Evolutionary conservation across 2,113 vertebrate species (phyloP).

Genomic region (Hepsetus odoe): DNA sequence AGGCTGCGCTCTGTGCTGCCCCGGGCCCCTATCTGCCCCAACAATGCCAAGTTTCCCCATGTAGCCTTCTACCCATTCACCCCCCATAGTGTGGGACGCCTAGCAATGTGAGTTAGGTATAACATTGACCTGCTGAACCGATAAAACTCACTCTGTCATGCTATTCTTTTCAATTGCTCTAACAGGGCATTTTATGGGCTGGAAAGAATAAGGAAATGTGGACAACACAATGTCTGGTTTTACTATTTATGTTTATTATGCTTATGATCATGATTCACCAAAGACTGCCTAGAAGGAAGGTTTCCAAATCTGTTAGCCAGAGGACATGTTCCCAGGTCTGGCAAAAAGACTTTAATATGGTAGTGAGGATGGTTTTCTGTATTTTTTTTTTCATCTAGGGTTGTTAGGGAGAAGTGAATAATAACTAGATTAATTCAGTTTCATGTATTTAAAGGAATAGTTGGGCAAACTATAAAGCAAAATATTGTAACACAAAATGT

Average conservation of each 20-base stretch:
- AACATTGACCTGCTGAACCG: slow-evolving; percentile 25
- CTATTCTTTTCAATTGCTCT: slow-evolving; percentile 25
- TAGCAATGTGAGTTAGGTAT: slow-evolving; percentile 28
- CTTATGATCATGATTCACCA: slow-evolving; percentile 14
- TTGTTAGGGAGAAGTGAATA: no score
- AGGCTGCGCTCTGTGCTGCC: slow-evolving; percentile 23
- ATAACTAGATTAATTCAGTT: no score
- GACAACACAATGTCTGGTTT: slow-evolving; percentile 39
- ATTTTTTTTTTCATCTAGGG: not conserved
- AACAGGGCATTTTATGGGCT: not conserved
- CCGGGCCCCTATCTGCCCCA: slow-evolving; percentile 19
- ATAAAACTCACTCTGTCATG: slow-evolving; percentile 29
- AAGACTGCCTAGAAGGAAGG: slow-evolving; percentile 16
- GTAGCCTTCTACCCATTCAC: slow-evolving; percentile 30
- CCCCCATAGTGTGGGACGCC: slow-evolving; percentile 37
- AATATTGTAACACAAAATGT: no score
- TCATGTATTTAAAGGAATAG: no score
- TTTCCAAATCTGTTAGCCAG: slow-evolving; percentile 16
- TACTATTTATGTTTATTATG: slow-evolving; percentile 40
- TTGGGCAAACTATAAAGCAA: no score
- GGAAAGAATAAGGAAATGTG: not conserved
- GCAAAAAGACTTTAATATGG: slow-evolving; percentile 1
- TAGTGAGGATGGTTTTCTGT: not conserved
- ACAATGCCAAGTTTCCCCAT: slow-evolving; percentile 49
- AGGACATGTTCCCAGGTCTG: not conserved